Percentiles rank a stretch among this genome's conserved stretches.
Evolutionary conservation across 2,888 invertebrate species (phyloP).

Genomic region (Harpalus rubripes): DNA sequence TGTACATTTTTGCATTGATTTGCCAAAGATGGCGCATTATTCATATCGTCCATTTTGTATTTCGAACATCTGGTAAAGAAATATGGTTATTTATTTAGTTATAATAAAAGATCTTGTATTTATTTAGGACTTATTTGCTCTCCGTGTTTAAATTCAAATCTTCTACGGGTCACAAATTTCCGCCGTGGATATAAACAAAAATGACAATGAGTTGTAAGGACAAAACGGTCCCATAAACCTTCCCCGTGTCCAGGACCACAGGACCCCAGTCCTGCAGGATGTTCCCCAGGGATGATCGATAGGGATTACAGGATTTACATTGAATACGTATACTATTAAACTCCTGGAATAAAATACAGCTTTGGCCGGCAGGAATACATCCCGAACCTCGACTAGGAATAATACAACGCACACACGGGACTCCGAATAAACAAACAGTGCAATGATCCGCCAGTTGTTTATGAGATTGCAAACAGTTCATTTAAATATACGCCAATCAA

Average conservation of each 20-base stretch:
- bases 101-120: not conserved
- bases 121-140: not conserved
- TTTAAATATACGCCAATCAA: not conserved
- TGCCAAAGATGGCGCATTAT: too few relatives aligned
- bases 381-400: slow-evolving; percentile 17
- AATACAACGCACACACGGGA: not conserved
- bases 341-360: slow-evolving; percentile 62
- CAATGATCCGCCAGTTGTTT: not conserved
- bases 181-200: slow-evolving; percentile 60
- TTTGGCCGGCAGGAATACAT: slow-evolving; percentile 23
- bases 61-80: too few relatives aligned
- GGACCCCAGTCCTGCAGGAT: slow-evolving; percentile 8
- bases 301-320: slow-evolving; percentile 65
- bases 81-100: too few relatives aligned
- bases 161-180: slow-evolving; percentile 25
- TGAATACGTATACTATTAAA: slow-evolving; percentile 65
- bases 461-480: slow-evolving; percentile 3
- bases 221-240: slow-evolving; percentile 62
- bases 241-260: slow-evolving; percentile 13
- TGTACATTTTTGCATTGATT: too few relatives aligned
- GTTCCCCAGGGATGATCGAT: slow-evolving; percentile 63
- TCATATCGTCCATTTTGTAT: too few relatives aligned
- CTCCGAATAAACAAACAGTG: not conserved
- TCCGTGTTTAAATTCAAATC: not conserved
- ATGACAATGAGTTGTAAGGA: slow-evolving; percentile 62